Evolutionary conservation across 1,140 invertebrate species (phyloP).

Genomic region (Cecropterus lyciades): DNA sequence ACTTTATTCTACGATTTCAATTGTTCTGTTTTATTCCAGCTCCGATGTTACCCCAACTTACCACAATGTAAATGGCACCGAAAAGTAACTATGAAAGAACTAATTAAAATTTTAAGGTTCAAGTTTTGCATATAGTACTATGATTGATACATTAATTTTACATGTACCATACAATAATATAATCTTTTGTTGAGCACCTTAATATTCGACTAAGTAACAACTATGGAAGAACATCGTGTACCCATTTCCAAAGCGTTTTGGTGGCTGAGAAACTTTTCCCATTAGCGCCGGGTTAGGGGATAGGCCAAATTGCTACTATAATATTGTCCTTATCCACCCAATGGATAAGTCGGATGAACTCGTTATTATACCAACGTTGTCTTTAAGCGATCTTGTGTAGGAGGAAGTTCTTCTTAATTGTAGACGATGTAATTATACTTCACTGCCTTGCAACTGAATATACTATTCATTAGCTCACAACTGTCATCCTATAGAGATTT

Average conservation of each 20-base stretch:
- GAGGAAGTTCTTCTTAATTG: background rate
- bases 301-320: conserved; percentile 27
- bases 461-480: too few relatives aligned
- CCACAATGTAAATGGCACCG: too few relatives aligned
- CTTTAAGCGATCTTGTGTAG: conserved; percentile 18
- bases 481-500: too few relatives aligned
- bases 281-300: conserved; percentile 43
- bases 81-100: too few relatives aligned
- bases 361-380: conserved; percentile 13
- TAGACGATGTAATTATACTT: conserved; percentile 8
- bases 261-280: conserved; percentile 53
- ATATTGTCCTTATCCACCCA: conserved; percentile 35
- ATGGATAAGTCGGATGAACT: conserved; percentile 23
- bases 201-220: conserved; percentile 10
- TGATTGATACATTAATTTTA: background rate
- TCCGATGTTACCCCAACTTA: too few relatives aligned
- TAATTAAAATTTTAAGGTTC: too few relatives aligned
- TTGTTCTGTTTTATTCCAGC: too few relatives aligned
- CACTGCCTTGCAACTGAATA: background rate
- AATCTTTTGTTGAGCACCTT: too few relatives aligned
- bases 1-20: too few relatives aligned
- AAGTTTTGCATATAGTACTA: too few relatives aligned
- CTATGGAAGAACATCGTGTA: conserved; percentile 16
- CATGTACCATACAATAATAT: background rate
- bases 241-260: conserved; percentile 37